Percentiles rank a stretch among this genome's conserved stretches.
Conservation (phyloP, 2,797 vertebrate species). For the Hapalemur alaotrensis region DNA sequence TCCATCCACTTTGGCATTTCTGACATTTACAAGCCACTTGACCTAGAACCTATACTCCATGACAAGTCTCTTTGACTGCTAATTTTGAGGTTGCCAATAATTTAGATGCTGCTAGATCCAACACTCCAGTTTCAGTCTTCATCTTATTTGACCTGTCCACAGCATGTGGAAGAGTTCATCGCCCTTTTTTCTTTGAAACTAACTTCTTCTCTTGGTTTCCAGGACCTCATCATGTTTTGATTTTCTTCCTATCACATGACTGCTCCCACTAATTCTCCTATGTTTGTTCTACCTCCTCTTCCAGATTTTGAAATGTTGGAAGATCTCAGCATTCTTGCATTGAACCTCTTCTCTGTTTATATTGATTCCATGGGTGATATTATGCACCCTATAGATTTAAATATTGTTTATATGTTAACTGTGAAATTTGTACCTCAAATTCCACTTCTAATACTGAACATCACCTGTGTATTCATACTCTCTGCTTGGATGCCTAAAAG, state of each 20-base stretch:
- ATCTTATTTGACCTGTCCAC: neutral
- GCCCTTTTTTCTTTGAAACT: neutral
- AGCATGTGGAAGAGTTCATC: neutral
- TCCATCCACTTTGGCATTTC: neutral
- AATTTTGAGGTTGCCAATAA: neutral
- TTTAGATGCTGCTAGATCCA: neutral
- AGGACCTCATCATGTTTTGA: neutral
- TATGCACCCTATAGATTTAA: neutral
- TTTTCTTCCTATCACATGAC: neutral
- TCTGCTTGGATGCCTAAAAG: neutral
- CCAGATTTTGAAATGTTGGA: neutral
- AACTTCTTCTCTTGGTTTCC: neutral
- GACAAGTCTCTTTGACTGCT: neutral
- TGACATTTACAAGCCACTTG: neutral
- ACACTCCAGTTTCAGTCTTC: neutral
- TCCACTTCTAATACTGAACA: neutral
- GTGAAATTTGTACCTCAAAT: neutral
- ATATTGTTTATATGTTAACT: neutral
- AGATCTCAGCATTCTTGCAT: neutral
- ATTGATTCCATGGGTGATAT: neutral
- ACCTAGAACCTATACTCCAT: neutral
- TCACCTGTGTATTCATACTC: neutral
- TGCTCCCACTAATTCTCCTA: neutral
- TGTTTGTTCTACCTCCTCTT: neutral
- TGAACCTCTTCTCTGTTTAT: neutral